Conservation (phyloP, 2,113 vertebrate genomes). For the Speoplatyrhinus poulsoni region DNA sequence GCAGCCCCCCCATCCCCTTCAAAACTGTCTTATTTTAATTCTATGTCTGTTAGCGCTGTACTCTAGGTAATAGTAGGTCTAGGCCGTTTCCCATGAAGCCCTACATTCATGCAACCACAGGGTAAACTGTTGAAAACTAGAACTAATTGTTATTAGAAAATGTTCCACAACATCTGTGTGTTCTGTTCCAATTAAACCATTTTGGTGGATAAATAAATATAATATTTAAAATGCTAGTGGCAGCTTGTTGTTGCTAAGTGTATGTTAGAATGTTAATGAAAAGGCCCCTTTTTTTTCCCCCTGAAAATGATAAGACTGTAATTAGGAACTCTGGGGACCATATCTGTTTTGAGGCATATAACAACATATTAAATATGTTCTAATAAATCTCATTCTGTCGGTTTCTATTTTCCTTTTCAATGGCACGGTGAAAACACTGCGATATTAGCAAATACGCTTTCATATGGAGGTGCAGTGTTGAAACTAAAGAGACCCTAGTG, state of each 20-base stretch:
- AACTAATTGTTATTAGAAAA: conserved; percentile 5
- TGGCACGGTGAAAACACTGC: neutral
- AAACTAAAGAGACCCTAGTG: neutral
- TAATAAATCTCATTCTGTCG: no score
- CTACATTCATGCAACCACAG: conserved; percentile 38
- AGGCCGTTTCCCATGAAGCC: conserved; percentile 31
- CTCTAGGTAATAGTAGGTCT: conserved; percentile 58
- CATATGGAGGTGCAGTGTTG: neutral
- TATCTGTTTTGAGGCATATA: conserved; percentile 3
- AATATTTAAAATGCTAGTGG: neutral
- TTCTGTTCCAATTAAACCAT: neutral
- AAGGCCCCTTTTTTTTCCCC: conserved; percentile 36
- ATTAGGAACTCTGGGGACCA: conserved; percentile 27
- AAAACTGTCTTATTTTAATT: conserved; percentile 65
- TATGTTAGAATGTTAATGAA: conserved; percentile 51
- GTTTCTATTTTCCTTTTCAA: no score
- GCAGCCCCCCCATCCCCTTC: conserved; percentile 24
- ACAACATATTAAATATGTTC: no score
- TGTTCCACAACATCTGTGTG: conserved; percentile 6
- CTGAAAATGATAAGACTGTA: conserved; percentile 41
- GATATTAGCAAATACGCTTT: conserved; percentile 1
- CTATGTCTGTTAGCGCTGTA: conserved; percentile 58
- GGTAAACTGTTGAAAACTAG: conserved; percentile 24
- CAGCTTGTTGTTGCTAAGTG: conserved; percentile 28
- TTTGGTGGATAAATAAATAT: conserved; percentile 8